Base-by-base conservation (phyloP, 2,113 vertebrate species). In the Pelmatolapia mariae region DNA sequence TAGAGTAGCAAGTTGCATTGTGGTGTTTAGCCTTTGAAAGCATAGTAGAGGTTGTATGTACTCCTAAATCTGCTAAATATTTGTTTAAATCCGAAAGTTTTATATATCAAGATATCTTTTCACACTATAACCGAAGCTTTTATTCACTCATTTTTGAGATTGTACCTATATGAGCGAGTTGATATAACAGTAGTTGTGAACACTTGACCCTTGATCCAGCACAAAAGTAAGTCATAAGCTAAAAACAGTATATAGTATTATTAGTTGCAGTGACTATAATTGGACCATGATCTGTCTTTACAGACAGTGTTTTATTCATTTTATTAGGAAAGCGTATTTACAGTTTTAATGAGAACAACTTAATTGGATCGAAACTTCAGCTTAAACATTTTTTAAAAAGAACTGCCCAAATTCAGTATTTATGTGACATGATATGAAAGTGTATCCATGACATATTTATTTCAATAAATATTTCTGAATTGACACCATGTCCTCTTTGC, bases 111-210 rank as follows among this genome's bases (percentile, higher is more conserved):
- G 87, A 93, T 96, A 95, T 95, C 93, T 96, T 96, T 96, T 94
- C 94, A 96, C 94, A 95, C 54, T 95, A 95, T 96, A 95, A 94
- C 91, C 89, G 92, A 94, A 95, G 91, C 93, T 95, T 93, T 94
- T 95, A 92, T 91, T 90, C 89, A 54, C 87, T 94, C 87, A 88
- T 91, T 98, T 98, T 97, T 97, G 97, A 96, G 97, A 97, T 95
- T 99, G 98, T 99, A 97, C 97, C 94, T 96, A 96, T 96, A 96
- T 94, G 94, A 96, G 93, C 92, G 71, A 95, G 85, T 96, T 94
- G 90, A 95, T 94, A 97, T 97, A 98, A 96, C 97, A 80, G 90
- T 96, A 96, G 96, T 95, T 95, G 96, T 98, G 96, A 96, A 97
- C 97, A 96, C 97, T 92, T 96, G 96, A 96, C 97, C 91, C 86